These are phyloP conservation scores for Schizaphis graminum DNA, from an alignment of 2,888 invertebrate species.

Conservation along the genomic window DNA sequence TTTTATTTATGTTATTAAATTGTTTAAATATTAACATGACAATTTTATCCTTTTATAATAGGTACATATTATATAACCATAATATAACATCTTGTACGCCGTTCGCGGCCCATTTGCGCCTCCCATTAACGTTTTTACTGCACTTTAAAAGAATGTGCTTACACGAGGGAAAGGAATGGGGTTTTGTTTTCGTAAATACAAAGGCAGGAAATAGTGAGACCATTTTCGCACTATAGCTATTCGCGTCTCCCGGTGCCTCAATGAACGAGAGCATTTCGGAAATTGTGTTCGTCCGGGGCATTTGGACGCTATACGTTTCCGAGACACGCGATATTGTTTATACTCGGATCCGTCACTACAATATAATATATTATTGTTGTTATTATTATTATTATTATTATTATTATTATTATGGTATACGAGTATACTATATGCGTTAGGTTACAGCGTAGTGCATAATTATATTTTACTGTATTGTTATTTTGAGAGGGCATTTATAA, in stretches of 20 bases:
- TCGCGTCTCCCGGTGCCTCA: background rate
- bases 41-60: background rate
- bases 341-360: background rate
- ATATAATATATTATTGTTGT: background rate
- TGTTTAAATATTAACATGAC: background rate
- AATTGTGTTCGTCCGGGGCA: conserved; percentile 25
- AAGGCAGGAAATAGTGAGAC: conserved; percentile 5
- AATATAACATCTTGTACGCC: background rate
- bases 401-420: background rate
- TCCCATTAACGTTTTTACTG: background rate
- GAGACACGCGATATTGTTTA: conserved; percentile 10
- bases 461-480: background rate
- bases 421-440: background rate
- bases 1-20: background rate
- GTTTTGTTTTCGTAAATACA: background rate
- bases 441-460: background rate
- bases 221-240: background rate
- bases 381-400: conserved; percentile 6
- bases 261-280: background rate
- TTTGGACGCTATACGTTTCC: conserved; percentile 3
- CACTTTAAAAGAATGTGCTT: background rate
- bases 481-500: background rate
- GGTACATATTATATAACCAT: background rate
- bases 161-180: background rate
- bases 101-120: background rate